A percentile compares a stretch with the other conserved stretches of the same genome.
phyloP scores from a whole-genome alignment of 2,888 invertebrate species.

The Phyllotreta cruciferae region DNA sequence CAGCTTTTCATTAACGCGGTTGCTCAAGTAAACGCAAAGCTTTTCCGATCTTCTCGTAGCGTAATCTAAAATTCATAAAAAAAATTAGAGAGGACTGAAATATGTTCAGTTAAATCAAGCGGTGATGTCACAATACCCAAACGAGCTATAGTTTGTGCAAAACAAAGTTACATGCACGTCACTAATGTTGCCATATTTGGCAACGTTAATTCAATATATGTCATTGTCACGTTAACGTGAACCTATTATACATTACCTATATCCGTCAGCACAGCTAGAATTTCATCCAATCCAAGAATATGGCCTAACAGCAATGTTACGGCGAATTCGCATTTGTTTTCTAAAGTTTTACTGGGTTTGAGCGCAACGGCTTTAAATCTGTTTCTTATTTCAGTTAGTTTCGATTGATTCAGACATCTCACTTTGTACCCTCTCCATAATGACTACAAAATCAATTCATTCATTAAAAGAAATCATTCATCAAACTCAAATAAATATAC shows the following conservation, averaged over 20 bases:
- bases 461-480: conserved; percentile 1
- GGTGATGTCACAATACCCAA: too few relatives aligned
- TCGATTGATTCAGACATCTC: conserved; percentile 47
- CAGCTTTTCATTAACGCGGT: conserved; percentile 55
- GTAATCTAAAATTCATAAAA: conserved; percentile 54
- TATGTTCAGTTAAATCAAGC: not conserved
- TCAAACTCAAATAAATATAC: conserved; percentile 6
- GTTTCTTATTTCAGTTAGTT: conserved; percentile 50
- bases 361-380: conserved; percentile 53
- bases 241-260: not conserved
- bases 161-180: too few relatives aligned
- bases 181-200: too few relatives aligned
- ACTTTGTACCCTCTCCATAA: conserved; percentile 59
- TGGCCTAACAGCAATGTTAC: conserved; percentile 49
- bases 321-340: conserved; percentile 52
- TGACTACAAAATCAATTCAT: conserved; percentile 45
- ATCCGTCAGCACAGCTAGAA: not conserved
- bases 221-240: too few relatives aligned
- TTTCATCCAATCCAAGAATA: conserved; percentile 51
- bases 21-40: conserved; percentile 53
- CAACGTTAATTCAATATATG: too few relatives aligned
- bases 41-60: conserved; percentile 56
- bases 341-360: conserved; percentile 56
- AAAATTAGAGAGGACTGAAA: not conserved
- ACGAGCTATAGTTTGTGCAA: too few relatives aligned